A percentile compares a stretch with the other conserved stretches of the same genome.
phyloP scores from a whole-genome alignment of 2,888 invertebrate genomes.

The Chrysodeixis includens region DNA sequence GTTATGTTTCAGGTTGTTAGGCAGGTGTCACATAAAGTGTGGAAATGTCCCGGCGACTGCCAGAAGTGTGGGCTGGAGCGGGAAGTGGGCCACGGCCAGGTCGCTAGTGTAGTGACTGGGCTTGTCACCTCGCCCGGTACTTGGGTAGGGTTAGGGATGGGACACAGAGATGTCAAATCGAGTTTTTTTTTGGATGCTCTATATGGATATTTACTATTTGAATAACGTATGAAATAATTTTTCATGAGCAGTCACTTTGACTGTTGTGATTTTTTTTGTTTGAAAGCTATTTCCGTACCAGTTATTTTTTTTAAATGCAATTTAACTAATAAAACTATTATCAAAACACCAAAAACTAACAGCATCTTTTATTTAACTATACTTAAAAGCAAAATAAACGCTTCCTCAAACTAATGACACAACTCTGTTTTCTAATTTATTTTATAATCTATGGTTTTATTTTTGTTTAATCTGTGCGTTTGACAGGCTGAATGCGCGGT shows the following conservation, averaged over 20 bases:
- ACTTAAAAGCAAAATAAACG: conserved; percentile 33
- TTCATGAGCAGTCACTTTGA: too few relatives aligned
- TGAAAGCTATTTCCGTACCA: too few relatives aligned
- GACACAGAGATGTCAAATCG: background rate
- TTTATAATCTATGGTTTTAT: conserved; percentile 44
- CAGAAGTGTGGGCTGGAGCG: conserved; percentile 80
- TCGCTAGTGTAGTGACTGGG: conserved; percentile 25
- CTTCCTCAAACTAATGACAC: conserved; percentile 41
- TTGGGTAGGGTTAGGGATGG: conserved; percentile 28
- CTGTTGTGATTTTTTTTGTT: too few relatives aligned
- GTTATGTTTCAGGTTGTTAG: conserved; percentile 53
- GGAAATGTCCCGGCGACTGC: conserved; percentile 71
- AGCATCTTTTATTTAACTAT: too few relatives aligned
- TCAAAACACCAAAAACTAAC: background rate
- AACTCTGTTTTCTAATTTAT: conserved; percentile 38
- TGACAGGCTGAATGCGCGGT: conserved; percentile 56
- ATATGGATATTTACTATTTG: background rate
- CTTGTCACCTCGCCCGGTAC: conserved; percentile 22
- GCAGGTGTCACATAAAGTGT: conserved; percentile 68
- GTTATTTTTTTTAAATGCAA: too few relatives aligned
- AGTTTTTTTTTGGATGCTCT: background rate
- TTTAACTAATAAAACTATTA: background rate
- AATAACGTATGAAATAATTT: too few relatives aligned
- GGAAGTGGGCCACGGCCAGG: conserved; percentile 79
- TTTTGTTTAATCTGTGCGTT: conserved; percentile 57